These are phyloP conservation scores for Tribolium freemani DNA, from an alignment of 2,888 invertebrate species.

Conservation along the genomic window DNA sequence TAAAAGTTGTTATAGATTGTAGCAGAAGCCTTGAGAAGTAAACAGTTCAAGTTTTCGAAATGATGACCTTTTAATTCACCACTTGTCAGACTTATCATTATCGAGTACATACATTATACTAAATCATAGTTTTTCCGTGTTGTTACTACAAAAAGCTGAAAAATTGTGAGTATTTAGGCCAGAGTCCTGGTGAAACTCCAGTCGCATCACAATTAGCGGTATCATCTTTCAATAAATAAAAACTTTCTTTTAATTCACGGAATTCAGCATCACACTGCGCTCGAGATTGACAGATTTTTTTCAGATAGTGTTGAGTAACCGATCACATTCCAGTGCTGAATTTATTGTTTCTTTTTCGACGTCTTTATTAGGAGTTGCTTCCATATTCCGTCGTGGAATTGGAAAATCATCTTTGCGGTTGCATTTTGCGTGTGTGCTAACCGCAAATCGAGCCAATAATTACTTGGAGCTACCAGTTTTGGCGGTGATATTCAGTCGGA, in stretches of 20 bases:
- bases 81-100: background rate
- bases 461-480: constrained; percentile 1
- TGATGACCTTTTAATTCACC: background rate
- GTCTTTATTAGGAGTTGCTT: background rate
- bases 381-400: background rate
- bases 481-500: background rate
- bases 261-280: background rate
- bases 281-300: constrained; percentile 1
- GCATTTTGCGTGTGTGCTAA: constrained; percentile 4
- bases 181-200: background rate
- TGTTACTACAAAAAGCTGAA: background rate
- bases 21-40: background rate
- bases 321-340: background rate
- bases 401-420: constrained; percentile 8
- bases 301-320: background rate
- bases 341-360: background rate
- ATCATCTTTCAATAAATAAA: constrained; percentile 1
- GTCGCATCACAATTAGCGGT: background rate
- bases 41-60: constrained; percentile 6
- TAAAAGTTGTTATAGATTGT: background rate
- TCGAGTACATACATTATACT: background rate
- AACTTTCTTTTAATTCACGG: constrained; percentile 4
- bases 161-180: background rate
- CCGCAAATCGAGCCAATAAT: constrained; percentile 9
- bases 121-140: background rate